Percentiles rank a stretch among this genome's conserved stretches.
These are phyloP conservation scores for Isotomurus palustris DNA, from an alignment of 2,888 invertebrate genomes.

Conservation along the genomic window DNA sequence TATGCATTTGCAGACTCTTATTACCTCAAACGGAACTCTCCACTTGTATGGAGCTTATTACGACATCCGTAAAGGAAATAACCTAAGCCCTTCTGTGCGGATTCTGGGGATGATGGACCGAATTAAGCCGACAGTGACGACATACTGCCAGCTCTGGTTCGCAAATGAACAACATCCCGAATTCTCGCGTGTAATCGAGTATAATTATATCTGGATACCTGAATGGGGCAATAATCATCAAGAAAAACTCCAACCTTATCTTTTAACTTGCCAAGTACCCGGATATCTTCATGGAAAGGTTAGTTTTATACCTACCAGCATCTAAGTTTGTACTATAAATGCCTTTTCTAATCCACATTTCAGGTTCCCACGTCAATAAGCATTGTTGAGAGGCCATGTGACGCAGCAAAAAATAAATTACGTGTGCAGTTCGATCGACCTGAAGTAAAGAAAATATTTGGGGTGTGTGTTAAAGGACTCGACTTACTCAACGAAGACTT, in stretches of 20 bases:
- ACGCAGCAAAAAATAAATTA: conserved; percentile 49
- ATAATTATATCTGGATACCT: conserved; percentile 89
- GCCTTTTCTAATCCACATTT: too few relatives aligned
- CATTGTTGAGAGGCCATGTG: conserved; percentile 48
- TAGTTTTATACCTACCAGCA: too few relatives aligned
- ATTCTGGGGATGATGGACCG: conserved; percentile 50
- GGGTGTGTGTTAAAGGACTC: conserved; percentile 52
- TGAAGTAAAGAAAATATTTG: conserved; percentile 48
- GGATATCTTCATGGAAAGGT: conserved; percentile 60
- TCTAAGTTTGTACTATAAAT: too few relatives aligned
- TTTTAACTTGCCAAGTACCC: conserved; percentile 83
- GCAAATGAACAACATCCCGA: conserved; percentile 34
- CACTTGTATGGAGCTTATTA: conserved; percentile 50
- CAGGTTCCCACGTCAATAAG: conserved; percentile 48
- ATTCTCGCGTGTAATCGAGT: conserved; percentile 56
- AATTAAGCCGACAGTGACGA: conserved; percentile 46
- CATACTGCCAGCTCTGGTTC: conserved; percentile 48
- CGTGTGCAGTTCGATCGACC: conserved; percentile 39
- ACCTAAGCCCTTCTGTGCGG: conserved; percentile 44
- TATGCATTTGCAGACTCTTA: conserved; percentile 6
- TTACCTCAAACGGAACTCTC: conserved; percentile 47
- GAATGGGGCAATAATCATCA: conserved; percentile 93
- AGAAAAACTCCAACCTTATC: conserved; percentile 83
- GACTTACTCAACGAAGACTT: conserved; percentile 51
- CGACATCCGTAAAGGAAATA: conserved; percentile 46